Conservation (phyloP, 1,140 invertebrate species). For the Chrysomallon squamiferum region DNA sequence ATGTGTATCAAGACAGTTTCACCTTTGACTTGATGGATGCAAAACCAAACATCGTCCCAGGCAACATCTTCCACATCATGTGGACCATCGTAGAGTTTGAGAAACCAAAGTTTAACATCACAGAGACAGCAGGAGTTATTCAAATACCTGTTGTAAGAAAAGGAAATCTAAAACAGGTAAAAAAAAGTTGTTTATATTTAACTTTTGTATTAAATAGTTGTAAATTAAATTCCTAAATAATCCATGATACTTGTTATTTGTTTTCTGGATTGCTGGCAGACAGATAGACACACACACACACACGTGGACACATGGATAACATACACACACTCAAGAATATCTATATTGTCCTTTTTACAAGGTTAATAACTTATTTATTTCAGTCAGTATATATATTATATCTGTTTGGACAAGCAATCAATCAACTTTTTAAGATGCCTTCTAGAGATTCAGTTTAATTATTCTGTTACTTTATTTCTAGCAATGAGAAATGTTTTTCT, state of each 20-base stretch:
- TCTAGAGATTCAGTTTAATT: neutral
- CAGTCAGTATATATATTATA: no score
- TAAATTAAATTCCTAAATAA: no score
- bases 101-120: slow-evolving; percentile 38
- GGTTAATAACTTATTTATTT: no score
- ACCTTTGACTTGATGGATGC: slow-evolving; percentile 57
- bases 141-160: slow-evolving; percentile 52
- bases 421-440: no score
- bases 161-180: slow-evolving; percentile 60
- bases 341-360: no score
- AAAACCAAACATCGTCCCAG: slow-evolving; percentile 50
- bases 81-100: slow-evolving; percentile 58
- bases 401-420: no score
- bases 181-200: neutral
- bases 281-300: no score
- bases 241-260: no score
- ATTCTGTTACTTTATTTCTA: neutral
- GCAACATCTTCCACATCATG: slow-evolving; percentile 55
- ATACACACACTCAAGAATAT: no score
- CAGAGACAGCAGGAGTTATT: slow-evolving; percentile 51
- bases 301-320: no score
- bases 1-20: slow-evolving; percentile 50
- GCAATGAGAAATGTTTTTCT: no score
- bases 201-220: neutral
- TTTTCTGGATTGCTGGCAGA: no score